phyloP scores from a whole-genome alignment of 2,797 vertebrate species.

The Lemur catta region DNA sequence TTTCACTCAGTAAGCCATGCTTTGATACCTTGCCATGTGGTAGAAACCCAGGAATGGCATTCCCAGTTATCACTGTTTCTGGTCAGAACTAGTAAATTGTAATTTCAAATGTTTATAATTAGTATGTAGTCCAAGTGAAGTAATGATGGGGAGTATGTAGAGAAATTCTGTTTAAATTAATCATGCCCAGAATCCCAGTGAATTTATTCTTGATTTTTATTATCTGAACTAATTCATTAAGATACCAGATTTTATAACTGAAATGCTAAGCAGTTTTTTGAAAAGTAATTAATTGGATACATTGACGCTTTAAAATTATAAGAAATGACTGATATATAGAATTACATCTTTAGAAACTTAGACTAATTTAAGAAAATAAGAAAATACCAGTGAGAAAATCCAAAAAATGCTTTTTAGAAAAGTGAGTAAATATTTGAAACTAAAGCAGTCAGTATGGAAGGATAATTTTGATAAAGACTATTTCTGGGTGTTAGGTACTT shows the following conservation, averaged over 20 bases:
- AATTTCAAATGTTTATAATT: not conserved
- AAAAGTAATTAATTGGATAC: conserved; percentile 7
- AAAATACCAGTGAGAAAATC: not conserved
- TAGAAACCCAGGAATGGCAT: not conserved
- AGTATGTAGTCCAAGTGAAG: not conserved
- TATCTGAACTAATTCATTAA: conserved; percentile 9
- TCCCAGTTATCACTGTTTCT: not conserved
- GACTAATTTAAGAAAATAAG: conserved; percentile 15
- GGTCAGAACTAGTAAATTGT: not conserved
- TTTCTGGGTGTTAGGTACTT: not conserved
- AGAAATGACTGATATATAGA: not conserved
- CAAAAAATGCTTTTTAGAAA: not conserved
- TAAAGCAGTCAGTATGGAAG: not conserved
- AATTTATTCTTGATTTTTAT: not conserved
- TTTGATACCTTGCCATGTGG: not conserved
- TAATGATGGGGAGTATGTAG: not conserved
- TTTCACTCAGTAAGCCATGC: not conserved
- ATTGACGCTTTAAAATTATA: not conserved
- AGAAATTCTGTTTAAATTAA: not conserved
- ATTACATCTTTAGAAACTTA: not conserved
- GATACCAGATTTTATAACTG: not conserved
- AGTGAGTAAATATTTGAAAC: not conserved
- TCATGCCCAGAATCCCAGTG: not conserved
- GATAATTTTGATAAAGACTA: not conserved
- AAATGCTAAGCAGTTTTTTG: not conserved